These are phyloP conservation scores for Sylvilagus floridanus DNA, from an alignment of 2,797 vertebrate species.

Conservation along the genomic window DNA sequence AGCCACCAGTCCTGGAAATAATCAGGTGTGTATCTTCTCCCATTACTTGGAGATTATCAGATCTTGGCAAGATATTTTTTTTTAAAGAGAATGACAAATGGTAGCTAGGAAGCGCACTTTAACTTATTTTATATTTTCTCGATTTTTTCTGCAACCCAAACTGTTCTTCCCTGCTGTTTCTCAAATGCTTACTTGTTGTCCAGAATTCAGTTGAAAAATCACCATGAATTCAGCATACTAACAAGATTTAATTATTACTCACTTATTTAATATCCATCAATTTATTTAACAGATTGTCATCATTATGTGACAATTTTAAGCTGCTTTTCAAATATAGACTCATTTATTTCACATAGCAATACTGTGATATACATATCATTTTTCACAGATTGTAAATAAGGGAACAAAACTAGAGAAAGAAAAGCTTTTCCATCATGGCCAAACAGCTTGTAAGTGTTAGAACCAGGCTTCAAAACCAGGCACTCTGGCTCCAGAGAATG, in stretches of 20 bases:
- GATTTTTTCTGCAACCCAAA: not conserved
- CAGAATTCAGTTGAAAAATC: not conserved
- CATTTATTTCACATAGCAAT: slow-evolving; percentile 17
- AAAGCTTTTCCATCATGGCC: not conserved
- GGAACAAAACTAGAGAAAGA: not conserved
- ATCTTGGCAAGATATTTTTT: not conserved
- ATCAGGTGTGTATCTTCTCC: not conserved
- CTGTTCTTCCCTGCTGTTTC: not conserved
- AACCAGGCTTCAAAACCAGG: not conserved
- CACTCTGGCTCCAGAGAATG: not conserved
- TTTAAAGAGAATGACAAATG: not conserved
- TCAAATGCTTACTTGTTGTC: not conserved
- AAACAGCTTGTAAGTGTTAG: not conserved
- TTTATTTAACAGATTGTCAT: not conserved
- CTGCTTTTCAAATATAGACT: not conserved
- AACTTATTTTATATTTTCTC: slow-evolving; percentile 32
- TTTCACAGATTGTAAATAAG: not conserved
- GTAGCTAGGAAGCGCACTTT: not conserved
- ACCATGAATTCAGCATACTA: slow-evolving; percentile 12
- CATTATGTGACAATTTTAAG: not conserved
- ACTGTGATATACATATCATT: not conserved
- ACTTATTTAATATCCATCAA: slow-evolving; percentile 5
- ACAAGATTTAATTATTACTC: not conserved
- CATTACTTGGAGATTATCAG: not conserved
- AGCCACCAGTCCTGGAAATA: not conserved